phyloP scores from a whole-genome alignment of 2,888 invertebrate genomes.

The Plagodis pulveraria region DNA sequence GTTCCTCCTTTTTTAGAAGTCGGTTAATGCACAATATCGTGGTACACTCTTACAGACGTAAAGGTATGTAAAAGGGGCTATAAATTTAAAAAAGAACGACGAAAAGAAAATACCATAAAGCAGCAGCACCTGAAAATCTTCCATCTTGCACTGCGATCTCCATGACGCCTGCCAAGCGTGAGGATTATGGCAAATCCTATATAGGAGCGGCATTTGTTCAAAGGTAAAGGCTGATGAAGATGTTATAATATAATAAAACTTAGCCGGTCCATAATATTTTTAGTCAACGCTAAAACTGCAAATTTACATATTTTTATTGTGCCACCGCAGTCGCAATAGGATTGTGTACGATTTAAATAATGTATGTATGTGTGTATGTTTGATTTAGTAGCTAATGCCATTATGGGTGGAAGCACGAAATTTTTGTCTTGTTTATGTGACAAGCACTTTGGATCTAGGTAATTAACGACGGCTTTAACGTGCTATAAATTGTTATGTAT shows the following conservation, averaged over 20 bases:
- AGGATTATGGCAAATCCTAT: too few relatives aligned
- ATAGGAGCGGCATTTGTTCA: too few relatives aligned
- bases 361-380: constrained; percentile 40
- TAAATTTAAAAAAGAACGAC: too few relatives aligned
- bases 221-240: background rate
- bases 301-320: constrained; percentile 59
- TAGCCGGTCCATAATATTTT: background rate
- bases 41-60: too few relatives aligned
- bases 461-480: constrained; percentile 5
- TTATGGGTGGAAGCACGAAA: constrained; percentile 26
- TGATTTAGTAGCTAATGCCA: constrained; percentile 37
- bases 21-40: too few relatives aligned
- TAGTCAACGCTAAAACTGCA: constrained; percentile 18
- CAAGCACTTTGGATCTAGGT: constrained; percentile 7
- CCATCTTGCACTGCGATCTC: too few relatives aligned
- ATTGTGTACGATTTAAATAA: constrained; percentile 35
- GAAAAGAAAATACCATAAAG: too few relatives aligned
- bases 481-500: constrained; percentile 8
- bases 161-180: too few relatives aligned
- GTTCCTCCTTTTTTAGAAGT: too few relatives aligned
- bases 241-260: background rate
- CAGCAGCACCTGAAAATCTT: too few relatives aligned
- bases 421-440: constrained; percentile 28
- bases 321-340: constrained; percentile 22
- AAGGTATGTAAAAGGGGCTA: too few relatives aligned